phyloP scores from a whole-genome alignment of 2,888 invertebrate species.

The Aphelenchoides bicaudatus region DNA sequence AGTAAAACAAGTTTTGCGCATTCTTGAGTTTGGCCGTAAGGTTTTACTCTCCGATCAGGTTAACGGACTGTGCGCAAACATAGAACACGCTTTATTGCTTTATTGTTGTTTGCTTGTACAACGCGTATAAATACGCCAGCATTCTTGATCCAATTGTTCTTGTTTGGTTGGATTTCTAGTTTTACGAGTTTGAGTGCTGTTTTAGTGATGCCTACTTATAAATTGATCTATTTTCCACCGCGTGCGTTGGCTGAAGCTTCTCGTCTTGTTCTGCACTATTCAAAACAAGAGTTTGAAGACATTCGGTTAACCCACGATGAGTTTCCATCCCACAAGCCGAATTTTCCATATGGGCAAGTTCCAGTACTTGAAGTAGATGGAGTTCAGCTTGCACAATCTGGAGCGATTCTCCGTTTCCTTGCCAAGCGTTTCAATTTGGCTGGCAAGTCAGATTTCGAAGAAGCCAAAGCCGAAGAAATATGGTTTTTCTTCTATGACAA shows the following conservation, averaged over 20 bases:
- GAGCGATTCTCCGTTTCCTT: slow-evolving; percentile 29
- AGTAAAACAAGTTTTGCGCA: no score
- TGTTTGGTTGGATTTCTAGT: no score
- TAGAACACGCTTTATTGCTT: no score
- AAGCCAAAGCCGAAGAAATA: slow-evolving; percentile 39
- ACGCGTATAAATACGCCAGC: no score
- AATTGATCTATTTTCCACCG: slow-evolving; percentile 26
- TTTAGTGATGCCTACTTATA: slow-evolving; percentile 40
- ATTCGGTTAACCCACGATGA: slow-evolving; percentile 23
- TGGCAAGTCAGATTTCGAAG: slow-evolving; percentile 38
- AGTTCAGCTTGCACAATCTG: slow-evolving; percentile 25
- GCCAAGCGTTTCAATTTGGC: slow-evolving; percentile 28
- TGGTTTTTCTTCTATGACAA: slow-evolving; percentile 11
- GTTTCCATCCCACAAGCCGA: slow-evolving; percentile 23
- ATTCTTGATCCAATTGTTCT: no score
- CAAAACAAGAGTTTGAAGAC: slow-evolving; percentile 27
- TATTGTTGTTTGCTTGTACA: no score
- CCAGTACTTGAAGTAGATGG: slow-evolving; percentile 29
- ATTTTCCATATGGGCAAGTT: slow-evolving; percentile 24
- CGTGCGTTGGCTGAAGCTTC: slow-evolving; percentile 28
- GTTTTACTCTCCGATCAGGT: no score
- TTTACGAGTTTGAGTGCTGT: no score
- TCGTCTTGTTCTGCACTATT: slow-evolving; percentile 27
- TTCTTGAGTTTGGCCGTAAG: no score
- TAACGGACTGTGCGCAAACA: no score